These are phyloP conservation scores for Mesembrinibis cayennensis DNA, from an alignment of 2,113 vertebrate genomes.

Conservation along the genomic window DNA sequence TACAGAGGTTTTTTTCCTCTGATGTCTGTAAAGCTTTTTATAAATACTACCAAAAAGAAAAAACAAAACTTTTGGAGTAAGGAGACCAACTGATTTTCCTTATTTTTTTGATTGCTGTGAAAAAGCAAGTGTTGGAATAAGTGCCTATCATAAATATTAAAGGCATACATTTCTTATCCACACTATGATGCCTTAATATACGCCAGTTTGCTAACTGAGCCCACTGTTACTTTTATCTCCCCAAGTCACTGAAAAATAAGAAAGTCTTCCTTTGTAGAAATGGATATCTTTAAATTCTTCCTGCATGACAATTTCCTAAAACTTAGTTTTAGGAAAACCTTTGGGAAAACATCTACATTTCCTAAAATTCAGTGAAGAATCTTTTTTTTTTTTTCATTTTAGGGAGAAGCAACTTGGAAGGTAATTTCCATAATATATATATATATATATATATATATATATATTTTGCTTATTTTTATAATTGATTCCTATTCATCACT, in stretches of 20 bases:
- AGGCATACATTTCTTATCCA: background rate
- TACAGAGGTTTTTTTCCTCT: background rate
- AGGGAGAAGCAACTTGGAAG: background rate
- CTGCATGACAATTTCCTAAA: background rate
- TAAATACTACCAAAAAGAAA: background rate
- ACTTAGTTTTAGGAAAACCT: background rate
- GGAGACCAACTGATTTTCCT: background rate
- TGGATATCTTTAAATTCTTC: fast-evolving
- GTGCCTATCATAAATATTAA: background rate
- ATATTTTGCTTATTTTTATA: background rate
- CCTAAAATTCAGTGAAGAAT: background rate
- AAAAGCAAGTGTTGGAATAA: background rate
- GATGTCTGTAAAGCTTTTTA: background rate
- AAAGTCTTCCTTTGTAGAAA: background rate
- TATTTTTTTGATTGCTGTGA: fast-evolving
- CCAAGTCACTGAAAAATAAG: fast-evolving
- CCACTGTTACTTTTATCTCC: background rate
- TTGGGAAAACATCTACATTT: background rate
- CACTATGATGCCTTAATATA: background rate
- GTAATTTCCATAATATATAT: background rate
- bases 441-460: too few species aligned
- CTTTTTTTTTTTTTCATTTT: background rate
- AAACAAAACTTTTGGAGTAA: background rate
- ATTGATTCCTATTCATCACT: background rate
- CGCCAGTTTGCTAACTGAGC: background rate